These are phyloP conservation scores for Halictus ligatus DNA, from an alignment of 2,888 invertebrate genomes.

Conservation along the genomic window DNA sequence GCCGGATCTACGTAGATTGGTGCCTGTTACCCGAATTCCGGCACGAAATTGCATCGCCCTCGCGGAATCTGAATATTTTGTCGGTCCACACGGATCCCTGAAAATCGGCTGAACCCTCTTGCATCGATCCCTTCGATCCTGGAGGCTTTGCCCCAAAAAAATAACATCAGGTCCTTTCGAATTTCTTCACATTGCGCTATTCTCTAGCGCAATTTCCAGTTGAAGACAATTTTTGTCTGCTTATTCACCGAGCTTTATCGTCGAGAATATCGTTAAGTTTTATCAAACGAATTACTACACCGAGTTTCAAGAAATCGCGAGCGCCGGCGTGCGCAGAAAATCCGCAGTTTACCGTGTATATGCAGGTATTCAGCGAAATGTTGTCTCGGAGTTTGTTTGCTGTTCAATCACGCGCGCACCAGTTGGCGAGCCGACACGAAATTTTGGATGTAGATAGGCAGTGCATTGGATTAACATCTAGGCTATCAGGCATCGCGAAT, in stretches of 20 bases:
- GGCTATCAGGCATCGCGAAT: background rate
- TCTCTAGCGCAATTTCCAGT: background rate
- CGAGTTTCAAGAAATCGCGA: no score
- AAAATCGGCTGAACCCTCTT: background rate
- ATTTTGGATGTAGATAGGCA: background rate
- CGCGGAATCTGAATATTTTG: constrained; percentile 33
- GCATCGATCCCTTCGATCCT: background rate
- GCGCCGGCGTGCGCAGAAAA: background rate
- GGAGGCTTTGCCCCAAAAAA: background rate
- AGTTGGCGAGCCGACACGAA: constrained; percentile 1
- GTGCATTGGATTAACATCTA: background rate
- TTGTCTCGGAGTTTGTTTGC: background rate
- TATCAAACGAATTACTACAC: background rate
- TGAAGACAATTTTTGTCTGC: background rate
- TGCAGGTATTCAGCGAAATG: background rate
- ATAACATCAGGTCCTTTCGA: background rate
- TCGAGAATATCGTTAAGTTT: background rate
- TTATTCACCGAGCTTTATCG: background rate
- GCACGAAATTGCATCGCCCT: background rate
- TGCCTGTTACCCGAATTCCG: constrained; percentile 25
- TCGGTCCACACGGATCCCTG: background rate
- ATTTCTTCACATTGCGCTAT: background rate
- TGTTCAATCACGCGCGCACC: background rate
- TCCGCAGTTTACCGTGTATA: background rate
- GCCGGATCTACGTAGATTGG: constrained; percentile 36